phyloP scores from a whole-genome alignment of 2,797 vertebrate species.

The Psittacula echo region DNA sequence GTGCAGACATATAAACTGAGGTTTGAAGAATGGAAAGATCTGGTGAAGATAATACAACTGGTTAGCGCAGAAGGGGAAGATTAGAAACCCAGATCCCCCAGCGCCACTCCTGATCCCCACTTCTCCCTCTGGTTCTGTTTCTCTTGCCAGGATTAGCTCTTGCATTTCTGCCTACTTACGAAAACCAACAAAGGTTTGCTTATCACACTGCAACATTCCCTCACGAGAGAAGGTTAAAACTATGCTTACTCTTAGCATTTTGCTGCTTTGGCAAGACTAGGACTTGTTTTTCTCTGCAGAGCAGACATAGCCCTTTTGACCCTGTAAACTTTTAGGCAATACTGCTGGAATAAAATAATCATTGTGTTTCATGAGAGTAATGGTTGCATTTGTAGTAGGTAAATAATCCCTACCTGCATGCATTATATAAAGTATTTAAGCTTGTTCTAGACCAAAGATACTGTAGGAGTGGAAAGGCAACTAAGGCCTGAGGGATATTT shows the following conservation, averaged over 20 bases:
- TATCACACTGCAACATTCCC: slow-evolving; percentile 2
- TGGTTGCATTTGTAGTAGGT: neutral
- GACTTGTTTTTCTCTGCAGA: neutral
- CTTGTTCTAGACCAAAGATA: neutral
- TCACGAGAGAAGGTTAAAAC: slow-evolving; percentile 22
- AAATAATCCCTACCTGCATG: neutral
- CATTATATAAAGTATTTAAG: neutral
- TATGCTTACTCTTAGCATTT: slow-evolving; percentile 24
- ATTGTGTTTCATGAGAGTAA: neutral
- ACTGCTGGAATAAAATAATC: neutral
- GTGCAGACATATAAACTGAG: neutral
- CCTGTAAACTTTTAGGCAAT: neutral
- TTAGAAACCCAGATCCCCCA: neutral
- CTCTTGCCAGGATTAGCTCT: slow-evolving; percentile 19
- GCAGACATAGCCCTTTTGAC: neutral
- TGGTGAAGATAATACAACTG: neutral
- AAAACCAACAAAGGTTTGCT: slow-evolving; percentile 31
- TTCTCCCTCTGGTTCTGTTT: neutral
- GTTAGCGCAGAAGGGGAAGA: neutral
- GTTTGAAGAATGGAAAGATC: neutral
- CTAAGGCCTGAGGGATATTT: neutral
- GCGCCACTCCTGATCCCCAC: neutral
- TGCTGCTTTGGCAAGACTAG: neutral
- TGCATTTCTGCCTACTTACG: slow-evolving; percentile 7
- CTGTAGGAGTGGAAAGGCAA: neutral